These are phyloP conservation scores for Eledona agricola DNA, from an alignment of 2,888 invertebrate genomes.

Conservation along the genomic window DNA sequence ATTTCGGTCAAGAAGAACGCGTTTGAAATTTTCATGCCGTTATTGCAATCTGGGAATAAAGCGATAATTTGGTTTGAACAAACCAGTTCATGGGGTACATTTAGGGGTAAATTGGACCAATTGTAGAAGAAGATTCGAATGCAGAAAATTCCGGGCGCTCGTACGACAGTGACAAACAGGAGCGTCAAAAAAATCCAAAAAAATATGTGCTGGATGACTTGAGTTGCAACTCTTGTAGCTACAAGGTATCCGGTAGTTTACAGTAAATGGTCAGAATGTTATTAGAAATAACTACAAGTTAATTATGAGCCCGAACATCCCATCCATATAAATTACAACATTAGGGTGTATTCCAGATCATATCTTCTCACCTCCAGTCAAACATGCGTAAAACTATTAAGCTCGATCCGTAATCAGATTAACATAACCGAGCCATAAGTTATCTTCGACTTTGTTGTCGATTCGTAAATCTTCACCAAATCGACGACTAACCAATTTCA, in stretches of 20 bases:
- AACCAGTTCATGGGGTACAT: too few relatives aligned
- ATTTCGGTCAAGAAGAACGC: too few relatives aligned
- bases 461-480: slow-evolving; percentile 36
- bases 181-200: too few relatives aligned
- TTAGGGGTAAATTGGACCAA: too few relatives aligned
- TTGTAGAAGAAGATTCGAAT: background rate
- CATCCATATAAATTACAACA: slow-evolving; percentile 38
- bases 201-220: slow-evolving; percentile 9
- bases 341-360: slow-evolving; percentile 35
- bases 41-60: too few relatives aligned
- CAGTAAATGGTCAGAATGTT: slow-evolving; percentile 27
- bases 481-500: slow-evolving; percentile 32
- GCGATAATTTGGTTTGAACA: too few relatives aligned
- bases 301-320: slow-evolving; percentile 33
- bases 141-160: background rate
- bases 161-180: too few relatives aligned
- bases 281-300: slow-evolving; percentile 36
- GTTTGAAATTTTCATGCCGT: too few relatives aligned
- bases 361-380: slow-evolving; percentile 38
- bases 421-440: slow-evolving; percentile 33
- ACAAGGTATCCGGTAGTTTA: slow-evolving; percentile 29
- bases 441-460: slow-evolving; percentile 21
- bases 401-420: slow-evolving; percentile 24
- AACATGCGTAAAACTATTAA: slow-evolving; percentile 37
- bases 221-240: slow-evolving; percentile 17